These are phyloP conservation scores for Cepaea hortensis DNA, from an alignment of 2,888 invertebrate genomes.

Conservation along the genomic window DNA sequence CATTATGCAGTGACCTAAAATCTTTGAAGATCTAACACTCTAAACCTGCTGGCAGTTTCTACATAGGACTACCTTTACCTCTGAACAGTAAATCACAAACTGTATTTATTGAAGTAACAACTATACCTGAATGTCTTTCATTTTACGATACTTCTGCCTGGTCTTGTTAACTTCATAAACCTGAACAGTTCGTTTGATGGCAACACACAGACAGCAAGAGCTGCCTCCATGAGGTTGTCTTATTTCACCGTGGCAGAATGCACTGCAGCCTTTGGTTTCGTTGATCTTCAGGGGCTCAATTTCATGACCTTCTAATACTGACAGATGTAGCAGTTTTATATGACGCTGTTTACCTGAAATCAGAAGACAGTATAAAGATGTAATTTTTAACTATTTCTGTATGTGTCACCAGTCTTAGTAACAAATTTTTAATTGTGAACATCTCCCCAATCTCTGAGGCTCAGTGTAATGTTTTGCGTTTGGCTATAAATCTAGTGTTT, in stretches of 20 bases:
- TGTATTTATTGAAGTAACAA: too few relatives aligned
- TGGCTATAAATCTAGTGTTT: too few relatives aligned
- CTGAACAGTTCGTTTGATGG: slow-evolving; percentile 90
- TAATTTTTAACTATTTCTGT: too few relatives aligned
- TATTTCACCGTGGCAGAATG: slow-evolving; percentile 84
- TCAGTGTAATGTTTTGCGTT: too few relatives aligned
- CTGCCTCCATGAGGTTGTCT: slow-evolving; percentile 56
- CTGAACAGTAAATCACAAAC: too few relatives aligned
- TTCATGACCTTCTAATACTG: slow-evolving; percentile 95
- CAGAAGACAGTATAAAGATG: not conserved
- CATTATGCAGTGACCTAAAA: too few relatives aligned
- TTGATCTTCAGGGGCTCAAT: slow-evolving; percentile 95
- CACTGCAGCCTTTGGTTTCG: slow-evolving; percentile 91
- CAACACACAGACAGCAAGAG: slow-evolving; percentile 85
- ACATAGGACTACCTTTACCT: too few relatives aligned
- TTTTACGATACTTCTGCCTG: slow-evolving; percentile 83
- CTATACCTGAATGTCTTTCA: slow-evolving; percentile 85
- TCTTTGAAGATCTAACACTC: too few relatives aligned
- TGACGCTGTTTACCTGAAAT: slow-evolving; percentile 88
- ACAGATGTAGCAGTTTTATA: slow-evolving; percentile 92
- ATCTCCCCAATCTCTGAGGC: too few relatives aligned
- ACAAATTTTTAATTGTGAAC: too few relatives aligned
- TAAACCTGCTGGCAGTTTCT: too few relatives aligned
- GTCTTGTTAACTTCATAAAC: slow-evolving; percentile 96
- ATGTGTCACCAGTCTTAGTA: too few relatives aligned